Evolutionary conservation across 2,888 invertebrate genomes (phyloP), one percentile per base, ranked within the genome.

Genomic region (Lypha dubia): DNA sequence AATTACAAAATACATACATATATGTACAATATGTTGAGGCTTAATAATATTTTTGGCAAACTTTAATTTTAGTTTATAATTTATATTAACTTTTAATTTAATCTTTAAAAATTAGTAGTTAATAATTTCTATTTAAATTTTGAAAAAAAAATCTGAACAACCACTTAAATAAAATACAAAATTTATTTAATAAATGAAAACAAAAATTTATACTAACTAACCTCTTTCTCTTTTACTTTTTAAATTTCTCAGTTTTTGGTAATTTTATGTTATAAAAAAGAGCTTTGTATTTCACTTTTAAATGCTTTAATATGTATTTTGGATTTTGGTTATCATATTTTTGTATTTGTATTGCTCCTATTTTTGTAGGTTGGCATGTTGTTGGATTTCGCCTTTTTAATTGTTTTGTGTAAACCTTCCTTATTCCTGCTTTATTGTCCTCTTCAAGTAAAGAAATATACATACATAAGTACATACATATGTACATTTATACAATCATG

Each of bases 191-290:
- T 53, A 80, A 58, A 68, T 35, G 49, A 77, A 63, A 44, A 51
- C 22, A 41, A 38, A 77, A 41, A 41, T 60, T 44, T 58, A 32
- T 73, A 83, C 74, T 83, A 83, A 83, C 68, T 83, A 83, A 75
- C 56, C 20, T 28, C 63, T 83, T 65, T 60, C 75, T 15, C 44
- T 68, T 73, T 58, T 28, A 3, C 60, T 58, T 67, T 41, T 41
- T 28, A 17, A 44, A 58, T 32, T n/a, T 17, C 32, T 58, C 6
- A 53, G 2, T 13, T 46, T 46, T 82, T 67, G 44, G 24, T 44
- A 22, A 68, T 60, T 17, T 51, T 62, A 1, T 44, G 44, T 51
- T 32, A 22, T 58, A 17, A 0, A 32, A 58, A 24, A 6, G 11
- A 41, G 32, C 44, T 49, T 32, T 24, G n/a, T 63, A 67, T 38